Percentiles rank a stretch among this genome's conserved stretches.
phyloP scores from a whole-genome alignment of 2,888 invertebrate species.

The Seira musarum region DNA sequence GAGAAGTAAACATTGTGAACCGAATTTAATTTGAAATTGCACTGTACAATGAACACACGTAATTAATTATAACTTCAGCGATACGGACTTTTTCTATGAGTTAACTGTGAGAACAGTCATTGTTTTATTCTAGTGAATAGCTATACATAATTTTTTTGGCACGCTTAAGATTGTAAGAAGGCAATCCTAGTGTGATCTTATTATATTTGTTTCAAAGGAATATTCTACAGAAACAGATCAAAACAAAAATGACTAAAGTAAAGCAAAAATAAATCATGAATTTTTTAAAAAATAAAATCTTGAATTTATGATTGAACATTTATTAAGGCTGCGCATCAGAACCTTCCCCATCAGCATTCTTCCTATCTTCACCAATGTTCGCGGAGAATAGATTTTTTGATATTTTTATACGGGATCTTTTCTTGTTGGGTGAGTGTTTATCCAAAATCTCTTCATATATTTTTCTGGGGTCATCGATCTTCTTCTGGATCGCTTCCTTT shows the following conservation, averaged over 20 bases:
- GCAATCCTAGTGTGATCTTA: background rate
- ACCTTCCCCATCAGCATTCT: too few species aligned
- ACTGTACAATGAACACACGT: conserved; percentile 11
- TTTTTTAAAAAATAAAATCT: too few species aligned
- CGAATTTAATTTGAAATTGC: conserved; percentile 3
- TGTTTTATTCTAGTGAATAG: too few species aligned
- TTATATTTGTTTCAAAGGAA: background rate
- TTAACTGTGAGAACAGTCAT: background rate
- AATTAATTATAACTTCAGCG: too few species aligned
- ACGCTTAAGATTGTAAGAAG: background rate
- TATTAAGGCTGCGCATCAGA: too few species aligned
- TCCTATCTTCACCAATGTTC: too few species aligned
- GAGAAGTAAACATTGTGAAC: conserved; percentile 6
- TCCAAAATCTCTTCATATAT: conserved; percentile 26
- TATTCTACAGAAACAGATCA: background rate
- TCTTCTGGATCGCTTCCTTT: conserved; percentile 31
- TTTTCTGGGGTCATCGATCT: conserved; percentile 13
- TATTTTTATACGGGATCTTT: conserved; percentile 23
- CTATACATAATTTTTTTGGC: background rate
- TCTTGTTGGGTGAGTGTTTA: background rate
- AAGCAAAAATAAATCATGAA: background rate
- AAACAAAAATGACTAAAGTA: background rate
- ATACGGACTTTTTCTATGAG: background rate
- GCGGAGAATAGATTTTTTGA: too few species aligned
- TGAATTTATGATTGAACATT: too few species aligned